Percentiles rank a stretch among this genome's conserved stretches.
Evolutionary conservation across 2,797 vertebrate genomes (phyloP).

Genomic region (Bucorvus abyssinicus): DNA sequence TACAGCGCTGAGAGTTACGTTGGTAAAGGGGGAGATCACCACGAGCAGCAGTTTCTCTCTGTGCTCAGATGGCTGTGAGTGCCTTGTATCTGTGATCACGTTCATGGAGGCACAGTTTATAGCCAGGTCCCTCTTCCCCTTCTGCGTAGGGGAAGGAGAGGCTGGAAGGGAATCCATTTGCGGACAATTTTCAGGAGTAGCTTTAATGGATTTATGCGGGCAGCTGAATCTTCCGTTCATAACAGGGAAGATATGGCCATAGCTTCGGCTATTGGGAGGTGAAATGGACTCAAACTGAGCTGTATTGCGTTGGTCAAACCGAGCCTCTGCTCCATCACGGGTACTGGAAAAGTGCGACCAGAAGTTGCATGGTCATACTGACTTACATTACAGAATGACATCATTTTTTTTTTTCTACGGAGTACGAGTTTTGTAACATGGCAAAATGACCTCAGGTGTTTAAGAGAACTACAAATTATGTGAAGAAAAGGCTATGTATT

Average conservation of each 20-base stretch:
- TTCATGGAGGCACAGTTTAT: not conserved
- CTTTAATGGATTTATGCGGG: not conserved
- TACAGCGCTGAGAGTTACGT: not conserved
- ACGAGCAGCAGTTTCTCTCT: not conserved
- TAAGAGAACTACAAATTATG: not conserved
- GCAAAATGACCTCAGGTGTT: not conserved
- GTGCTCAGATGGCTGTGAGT: not conserved
- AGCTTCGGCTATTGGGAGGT: rapidly evolving
- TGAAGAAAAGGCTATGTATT: not conserved
- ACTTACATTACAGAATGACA: not conserved
- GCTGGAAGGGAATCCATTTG: not conserved
- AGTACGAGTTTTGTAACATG: not conserved
- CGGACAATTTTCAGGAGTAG: not conserved
- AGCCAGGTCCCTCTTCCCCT: not conserved
- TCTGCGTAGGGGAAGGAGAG: not conserved
- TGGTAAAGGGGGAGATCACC: not conserved
- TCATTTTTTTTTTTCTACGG: rapidly evolving
- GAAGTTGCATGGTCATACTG: not conserved
- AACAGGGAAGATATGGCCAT: rapidly evolving
- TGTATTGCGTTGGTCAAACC: not conserved
- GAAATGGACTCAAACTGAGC: not conserved
- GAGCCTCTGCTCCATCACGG: not conserved
- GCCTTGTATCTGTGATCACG: not conserved
- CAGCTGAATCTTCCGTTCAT: not conserved
- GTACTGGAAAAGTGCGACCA: not conserved